phyloP scores from a whole-genome alignment of 2,113 vertebrate genomes.

The Clarias gariepinus region DNA sequence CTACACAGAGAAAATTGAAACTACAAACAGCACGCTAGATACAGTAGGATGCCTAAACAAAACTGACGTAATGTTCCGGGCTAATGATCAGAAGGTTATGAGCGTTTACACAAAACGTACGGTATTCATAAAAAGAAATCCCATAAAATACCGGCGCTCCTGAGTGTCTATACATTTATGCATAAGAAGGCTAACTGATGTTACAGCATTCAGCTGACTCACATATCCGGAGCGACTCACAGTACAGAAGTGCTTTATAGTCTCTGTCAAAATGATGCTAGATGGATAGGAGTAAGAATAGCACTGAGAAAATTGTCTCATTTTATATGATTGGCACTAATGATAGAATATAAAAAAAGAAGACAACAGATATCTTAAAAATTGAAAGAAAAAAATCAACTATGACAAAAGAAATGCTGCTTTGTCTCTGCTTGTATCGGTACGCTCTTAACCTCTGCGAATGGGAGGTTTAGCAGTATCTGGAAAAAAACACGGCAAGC shows the following conservation, averaged over 20 bases:
- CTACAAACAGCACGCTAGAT: neutral
- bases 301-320: neutral
- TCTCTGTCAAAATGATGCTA: neutral
- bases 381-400: neutral
- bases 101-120: neutral
- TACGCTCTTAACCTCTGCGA: neutral
- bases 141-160: neutral
- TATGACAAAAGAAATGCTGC: neutral
- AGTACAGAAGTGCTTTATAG: neutral
- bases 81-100: neutral
- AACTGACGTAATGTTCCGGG: neutral
- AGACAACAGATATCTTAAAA: neutral
- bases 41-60: neutral
- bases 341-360: neutral
- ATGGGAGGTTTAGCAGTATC: neutral
- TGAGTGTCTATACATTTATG: neutral
- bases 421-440: neutral
- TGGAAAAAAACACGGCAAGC: too few relatives aligned
- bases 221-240: too few relatives aligned
- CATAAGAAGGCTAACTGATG: neutral
- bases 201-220: neutral
- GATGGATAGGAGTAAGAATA: neutral
- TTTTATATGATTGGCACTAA: neutral
- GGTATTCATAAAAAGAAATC: neutral
- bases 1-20: neutral